Conservation (phyloP, 1,140 invertebrate species). For the Papilio glaucus region DNA sequence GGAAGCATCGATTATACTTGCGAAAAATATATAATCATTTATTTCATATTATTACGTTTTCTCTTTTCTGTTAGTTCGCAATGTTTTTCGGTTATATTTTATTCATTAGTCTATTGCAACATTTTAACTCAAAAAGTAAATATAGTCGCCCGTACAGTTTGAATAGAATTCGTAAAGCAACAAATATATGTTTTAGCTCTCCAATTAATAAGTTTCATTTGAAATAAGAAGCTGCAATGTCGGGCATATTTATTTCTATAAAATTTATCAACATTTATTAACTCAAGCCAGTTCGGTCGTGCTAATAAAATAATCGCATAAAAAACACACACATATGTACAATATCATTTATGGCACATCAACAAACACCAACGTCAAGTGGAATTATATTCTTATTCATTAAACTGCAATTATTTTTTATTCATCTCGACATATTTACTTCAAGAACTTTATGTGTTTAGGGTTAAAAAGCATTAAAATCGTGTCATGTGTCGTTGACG, state of each 20-base stretch:
- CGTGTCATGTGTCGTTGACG: background rate
- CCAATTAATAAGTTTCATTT: too few species aligned
- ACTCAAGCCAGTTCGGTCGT: background rate
- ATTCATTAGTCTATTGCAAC: too few species aligned
- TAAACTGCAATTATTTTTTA: constrained; percentile 13
- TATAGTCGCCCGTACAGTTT: too few species aligned
- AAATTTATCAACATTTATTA: background rate
- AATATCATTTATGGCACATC: background rate
- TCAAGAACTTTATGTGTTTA: background rate
- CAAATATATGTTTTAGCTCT: too few species aligned
- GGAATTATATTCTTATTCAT: background rate
- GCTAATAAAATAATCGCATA: background rate
- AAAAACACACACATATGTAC: background rate
- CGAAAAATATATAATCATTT: too few species aligned
- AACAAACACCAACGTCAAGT: background rate
- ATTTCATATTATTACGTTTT: too few species aligned
- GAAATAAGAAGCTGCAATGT: too few species aligned
- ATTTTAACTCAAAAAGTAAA: too few species aligned
- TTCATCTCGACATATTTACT: constrained; percentile 2
- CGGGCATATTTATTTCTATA: background rate
- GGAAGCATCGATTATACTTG: too few species aligned
- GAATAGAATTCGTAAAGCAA: too few species aligned
- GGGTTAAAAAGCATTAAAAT: background rate
- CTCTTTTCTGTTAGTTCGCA: too few species aligned
- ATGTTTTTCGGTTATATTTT: too few species aligned